Percentiles rank a stretch among this genome's conserved stretches.
Conservation (phyloP, 2,888 invertebrate genomes). For the Arrhopalites spinosus region DNA sequence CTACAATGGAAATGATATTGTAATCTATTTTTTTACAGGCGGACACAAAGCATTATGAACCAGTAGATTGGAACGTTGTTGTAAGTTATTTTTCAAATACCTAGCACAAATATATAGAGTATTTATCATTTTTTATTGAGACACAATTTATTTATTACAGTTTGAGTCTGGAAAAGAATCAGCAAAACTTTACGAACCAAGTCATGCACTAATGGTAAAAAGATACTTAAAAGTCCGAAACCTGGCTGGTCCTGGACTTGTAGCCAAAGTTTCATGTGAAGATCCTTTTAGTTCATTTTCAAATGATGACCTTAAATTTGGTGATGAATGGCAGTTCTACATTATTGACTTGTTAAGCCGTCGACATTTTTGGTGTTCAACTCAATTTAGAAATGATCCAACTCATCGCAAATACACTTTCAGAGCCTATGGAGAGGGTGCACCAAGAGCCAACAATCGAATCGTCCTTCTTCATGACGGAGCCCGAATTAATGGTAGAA, state of each 20-base stretch:
- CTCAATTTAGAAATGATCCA: conserved; percentile 29
- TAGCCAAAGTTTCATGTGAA: conserved; percentile 46
- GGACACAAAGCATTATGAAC: conserved; percentile 30
- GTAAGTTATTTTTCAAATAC: too few relatives aligned
- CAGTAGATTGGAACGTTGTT: conserved; percentile 43
- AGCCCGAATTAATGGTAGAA: conserved; percentile 52
- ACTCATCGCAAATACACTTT: conserved; percentile 40
- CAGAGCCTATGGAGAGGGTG: conserved; percentile 54
- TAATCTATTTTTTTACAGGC: conserved; percentile 12
- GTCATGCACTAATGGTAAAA: conserved; percentile 46
- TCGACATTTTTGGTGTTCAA: conserved; percentile 54
- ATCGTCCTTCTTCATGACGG: conserved; percentile 47
- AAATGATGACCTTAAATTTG: conserved; percentile 43
- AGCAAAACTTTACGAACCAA: conserved; percentile 46
- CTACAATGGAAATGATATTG: too few relatives aligned
- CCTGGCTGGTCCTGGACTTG: conserved; percentile 37
- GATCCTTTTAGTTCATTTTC: conserved; percentile 51
- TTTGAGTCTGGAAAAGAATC: conserved; percentile 53
- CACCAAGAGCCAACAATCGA: conserved; percentile 52
- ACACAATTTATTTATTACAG: too few relatives aligned
- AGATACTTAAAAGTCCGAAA: conserved; percentile 48
- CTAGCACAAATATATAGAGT: too few relatives aligned
- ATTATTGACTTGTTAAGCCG: conserved; percentile 52
- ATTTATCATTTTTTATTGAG: too few relatives aligned
- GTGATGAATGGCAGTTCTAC: conserved; percentile 48